A percentile compares a stretch with the other conserved stretches of the same genome.
These are phyloP conservation scores for Scaptomyza polygonia DNA, from an alignment of 2,888 invertebrate genomes.

Conservation along the genomic window DNA sequence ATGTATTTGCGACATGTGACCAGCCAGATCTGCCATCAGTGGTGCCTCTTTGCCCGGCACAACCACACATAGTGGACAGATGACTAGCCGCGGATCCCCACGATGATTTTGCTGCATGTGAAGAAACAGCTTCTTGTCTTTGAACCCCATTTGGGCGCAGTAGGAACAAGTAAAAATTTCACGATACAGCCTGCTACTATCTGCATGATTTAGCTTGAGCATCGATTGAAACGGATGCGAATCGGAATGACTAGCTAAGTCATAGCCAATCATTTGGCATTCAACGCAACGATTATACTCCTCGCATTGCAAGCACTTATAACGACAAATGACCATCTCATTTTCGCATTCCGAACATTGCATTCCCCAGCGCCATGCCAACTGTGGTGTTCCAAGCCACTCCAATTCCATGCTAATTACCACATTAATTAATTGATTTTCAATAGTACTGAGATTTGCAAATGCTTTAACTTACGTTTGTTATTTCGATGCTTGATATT, in stretches of 20 bases:
- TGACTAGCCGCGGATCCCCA: slow-evolving; percentile 23
- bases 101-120: slow-evolving; percentile 29
- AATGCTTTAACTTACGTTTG: too few relatives aligned
- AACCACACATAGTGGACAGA: slow-evolving; percentile 58
- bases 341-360: slow-evolving; percentile 13
- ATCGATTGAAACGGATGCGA: slow-evolving; percentile 60
- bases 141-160: slow-evolving; percentile 13
- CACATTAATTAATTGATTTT: too few relatives aligned
- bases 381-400: too few relatives aligned
- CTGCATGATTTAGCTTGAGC: slow-evolving; percentile 53
- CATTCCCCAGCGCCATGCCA: too few relatives aligned
- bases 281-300: slow-evolving; percentile 52
- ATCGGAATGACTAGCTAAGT: too few relatives aligned
- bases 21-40: slow-evolving; percentile 17
- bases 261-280: slow-evolving; percentile 18
- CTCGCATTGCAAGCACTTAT: slow-evolving; percentile 56
- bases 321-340: slow-evolving; percentile 38
- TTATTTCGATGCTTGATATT: too few relatives aligned
- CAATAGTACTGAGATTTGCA: too few relatives aligned
- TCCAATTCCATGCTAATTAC: too few relatives aligned
- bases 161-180: slow-evolving; percentile 57
- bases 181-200: slow-evolving; percentile 34
- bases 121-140: slow-evolving; percentile 6
- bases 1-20: slow-evolving; percentile 37
- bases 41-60: slow-evolving; percentile 25